A percentile compares a stretch with the other conserved stretches of the same genome.
These are phyloP conservation scores for Epinephelus malabaricus DNA, from an alignment of 2,797 vertebrate species.

Conservation along the genomic window DNA sequence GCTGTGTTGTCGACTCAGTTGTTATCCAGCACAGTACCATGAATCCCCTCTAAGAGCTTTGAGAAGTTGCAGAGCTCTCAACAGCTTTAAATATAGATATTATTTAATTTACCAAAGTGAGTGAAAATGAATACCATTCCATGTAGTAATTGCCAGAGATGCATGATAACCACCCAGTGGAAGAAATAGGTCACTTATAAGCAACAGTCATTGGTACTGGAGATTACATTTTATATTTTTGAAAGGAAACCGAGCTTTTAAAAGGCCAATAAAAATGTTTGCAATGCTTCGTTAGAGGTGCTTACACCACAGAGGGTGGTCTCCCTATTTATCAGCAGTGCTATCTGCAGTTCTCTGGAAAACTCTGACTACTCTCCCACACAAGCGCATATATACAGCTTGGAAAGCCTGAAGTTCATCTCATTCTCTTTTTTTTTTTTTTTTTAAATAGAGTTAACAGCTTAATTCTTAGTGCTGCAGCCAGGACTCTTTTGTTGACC, in stretches of 20 bases:
- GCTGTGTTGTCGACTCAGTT: constrained; percentile 39
- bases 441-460: not conserved
- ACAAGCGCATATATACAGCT: not conserved
- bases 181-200: constrained; percentile 72
- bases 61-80: constrained; percentile 46
- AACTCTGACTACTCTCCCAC: not conserved
- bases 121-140: constrained; percentile 69
- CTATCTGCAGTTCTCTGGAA: constrained; percentile 32
- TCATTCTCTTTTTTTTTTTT: not conserved
- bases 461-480: not conserved
- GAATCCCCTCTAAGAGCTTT: constrained; percentile 62
- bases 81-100: constrained; percentile 71
- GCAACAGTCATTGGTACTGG: constrained; percentile 57
- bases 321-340: constrained; percentile 62
- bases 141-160: constrained; percentile 74
- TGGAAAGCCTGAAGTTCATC: not conserved
- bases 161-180: constrained; percentile 64
- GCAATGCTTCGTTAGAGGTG: constrained; percentile 63
- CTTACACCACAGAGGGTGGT: constrained; percentile 53
- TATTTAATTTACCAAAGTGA: constrained; percentile 75
- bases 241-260: constrained; percentile 62
- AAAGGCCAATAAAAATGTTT: constrained; percentile 71
- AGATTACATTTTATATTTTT: constrained; percentile 65
- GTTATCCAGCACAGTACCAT: constrained; percentile 46
- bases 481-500: not conserved